Conservation (phyloP, 2,888 invertebrate species). For the Dryobotodes eremita region DNA sequence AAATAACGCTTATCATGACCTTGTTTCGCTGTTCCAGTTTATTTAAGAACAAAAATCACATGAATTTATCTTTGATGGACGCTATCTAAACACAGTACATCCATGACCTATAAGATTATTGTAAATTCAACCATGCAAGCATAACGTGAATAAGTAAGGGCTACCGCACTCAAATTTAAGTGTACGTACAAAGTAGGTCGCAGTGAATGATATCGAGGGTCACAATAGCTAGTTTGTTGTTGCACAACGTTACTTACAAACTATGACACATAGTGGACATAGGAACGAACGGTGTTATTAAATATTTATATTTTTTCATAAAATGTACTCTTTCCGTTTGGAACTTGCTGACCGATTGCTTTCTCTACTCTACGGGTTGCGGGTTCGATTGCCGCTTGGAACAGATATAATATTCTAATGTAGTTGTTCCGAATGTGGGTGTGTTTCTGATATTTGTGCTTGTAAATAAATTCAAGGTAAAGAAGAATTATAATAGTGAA, state of each 20-base stretch:
- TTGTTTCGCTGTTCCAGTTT: constrained; percentile 11
- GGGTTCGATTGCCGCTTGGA: neutral
- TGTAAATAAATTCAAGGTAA: too few relatives aligned
- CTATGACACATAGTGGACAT: neutral
- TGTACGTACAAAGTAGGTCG: constrained; percentile 21
- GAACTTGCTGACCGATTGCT: too few relatives aligned
- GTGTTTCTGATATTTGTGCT: too few relatives aligned
- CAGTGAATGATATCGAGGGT: constrained; percentile 6
- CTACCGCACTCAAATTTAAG: neutral
- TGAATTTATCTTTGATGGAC: constrained; percentile 13
- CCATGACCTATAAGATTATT: constrained; percentile 2
- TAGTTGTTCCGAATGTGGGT: too few relatives aligned
- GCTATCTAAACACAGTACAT: constrained; percentile 5
- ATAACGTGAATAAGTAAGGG: neutral
- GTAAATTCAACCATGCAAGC: neutral
- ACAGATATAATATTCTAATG: neutral
- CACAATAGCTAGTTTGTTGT: neutral
- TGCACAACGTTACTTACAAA: constrained; percentile 12
- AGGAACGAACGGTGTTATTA: neutral
- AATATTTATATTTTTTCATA: neutral
- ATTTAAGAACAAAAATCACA: neutral
- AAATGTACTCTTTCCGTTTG: neutral
- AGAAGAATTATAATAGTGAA: too few relatives aligned
- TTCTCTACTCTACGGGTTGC: neutral
- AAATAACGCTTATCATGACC: constrained; percentile 10